Conservation (phyloP, 2,888 invertebrate species). For the Campopleginae sp. region DNA sequence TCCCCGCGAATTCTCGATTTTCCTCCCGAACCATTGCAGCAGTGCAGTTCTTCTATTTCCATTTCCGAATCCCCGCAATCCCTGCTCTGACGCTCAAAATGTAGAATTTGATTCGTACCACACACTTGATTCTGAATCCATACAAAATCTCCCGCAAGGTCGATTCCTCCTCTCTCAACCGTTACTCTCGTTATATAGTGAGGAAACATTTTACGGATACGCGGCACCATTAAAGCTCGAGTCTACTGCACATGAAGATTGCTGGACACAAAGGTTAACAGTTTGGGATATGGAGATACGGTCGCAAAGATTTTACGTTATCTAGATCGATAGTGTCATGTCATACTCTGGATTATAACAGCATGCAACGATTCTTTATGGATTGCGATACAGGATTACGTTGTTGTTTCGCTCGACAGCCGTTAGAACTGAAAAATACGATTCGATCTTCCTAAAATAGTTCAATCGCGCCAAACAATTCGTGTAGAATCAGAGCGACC, state of each 20-base stretch:
- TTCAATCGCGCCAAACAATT: not conserved
- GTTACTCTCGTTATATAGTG: not conserved
- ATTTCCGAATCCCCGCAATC: conserved; percentile 5
- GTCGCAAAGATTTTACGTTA: not conserved
- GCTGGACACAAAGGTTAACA: not conserved
- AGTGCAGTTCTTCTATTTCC: conserved; percentile 24
- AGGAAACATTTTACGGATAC: conserved; percentile 43
- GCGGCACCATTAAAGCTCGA: not conserved
- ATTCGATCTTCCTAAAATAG: not conserved
- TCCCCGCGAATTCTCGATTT: conserved; percentile 24
- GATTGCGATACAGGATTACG: not conserved
- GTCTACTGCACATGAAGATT: not conserved
- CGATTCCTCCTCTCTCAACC: conserved; percentile 1
- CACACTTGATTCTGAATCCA: conserved; percentile 8
- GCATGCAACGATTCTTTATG: not conserved
- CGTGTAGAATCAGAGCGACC: not conserved
- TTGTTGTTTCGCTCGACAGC: not conserved
- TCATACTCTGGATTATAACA: not conserved
- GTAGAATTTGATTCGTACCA: conserved; percentile 44
- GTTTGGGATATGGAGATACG: not conserved
- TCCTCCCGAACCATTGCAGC: not conserved
- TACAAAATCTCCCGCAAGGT: conserved; percentile 35
- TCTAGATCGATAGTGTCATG: not conserved
- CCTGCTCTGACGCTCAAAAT: conserved; percentile 34
- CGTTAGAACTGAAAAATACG: not conserved